Conservation (phyloP, 2,113 vertebrate genomes). For the Ciconia stormi region DNA sequence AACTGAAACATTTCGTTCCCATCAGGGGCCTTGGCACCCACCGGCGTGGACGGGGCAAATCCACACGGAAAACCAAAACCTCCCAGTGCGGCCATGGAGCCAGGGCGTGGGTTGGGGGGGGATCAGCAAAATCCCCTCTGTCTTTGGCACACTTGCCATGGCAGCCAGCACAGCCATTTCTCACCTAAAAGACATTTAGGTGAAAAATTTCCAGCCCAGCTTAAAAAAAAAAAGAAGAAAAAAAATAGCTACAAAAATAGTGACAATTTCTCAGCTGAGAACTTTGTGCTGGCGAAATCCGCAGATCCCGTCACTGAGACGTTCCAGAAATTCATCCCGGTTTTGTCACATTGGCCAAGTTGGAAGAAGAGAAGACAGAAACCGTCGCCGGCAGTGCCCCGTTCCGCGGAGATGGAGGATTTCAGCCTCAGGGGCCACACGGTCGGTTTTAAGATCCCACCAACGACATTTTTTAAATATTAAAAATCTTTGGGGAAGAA, state of each 20-base stretch:
- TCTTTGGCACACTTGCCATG: neutral
- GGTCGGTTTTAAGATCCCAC: neutral
- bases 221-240: neutral
- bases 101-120: neutral
- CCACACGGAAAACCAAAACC: neutral
- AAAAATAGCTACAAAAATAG: neutral
- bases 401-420: fast-evolving
- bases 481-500: neutral
- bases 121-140: neutral
- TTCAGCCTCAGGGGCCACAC: neutral
- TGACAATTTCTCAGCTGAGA: neutral
- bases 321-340: neutral
- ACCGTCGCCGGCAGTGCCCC: fast-evolving
- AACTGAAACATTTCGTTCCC: constrained; percentile 11
- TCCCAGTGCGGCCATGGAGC: neutral
- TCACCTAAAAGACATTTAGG: neutral
- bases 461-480: neutral
- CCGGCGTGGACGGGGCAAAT: neutral
- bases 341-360: neutral
- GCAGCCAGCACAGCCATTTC: neutral
- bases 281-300: neutral
- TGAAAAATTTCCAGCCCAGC: neutral
- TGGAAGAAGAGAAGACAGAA: neutral
- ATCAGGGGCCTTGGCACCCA: neutral
- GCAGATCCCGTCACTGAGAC: neutral